phyloP scores from a whole-genome alignment of 2,113 vertebrate species.

The Euleptes europaea region DNA sequence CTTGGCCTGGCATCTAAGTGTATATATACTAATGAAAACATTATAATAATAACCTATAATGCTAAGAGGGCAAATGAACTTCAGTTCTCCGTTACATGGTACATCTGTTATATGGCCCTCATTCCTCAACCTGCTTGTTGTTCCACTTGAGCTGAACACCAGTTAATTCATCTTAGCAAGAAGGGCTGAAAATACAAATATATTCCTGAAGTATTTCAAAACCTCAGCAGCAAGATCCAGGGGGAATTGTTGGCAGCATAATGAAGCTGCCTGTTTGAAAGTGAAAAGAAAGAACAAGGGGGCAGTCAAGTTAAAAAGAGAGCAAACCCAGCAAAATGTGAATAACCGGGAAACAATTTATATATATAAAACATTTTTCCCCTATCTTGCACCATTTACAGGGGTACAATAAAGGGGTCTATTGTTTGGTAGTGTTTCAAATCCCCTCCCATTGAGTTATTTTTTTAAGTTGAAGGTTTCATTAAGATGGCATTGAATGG shows the following conservation, averaged over 20 bases:
- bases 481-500: too few relatives aligned
- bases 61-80: not conserved
- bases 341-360: too few relatives aligned
- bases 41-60: not conserved
- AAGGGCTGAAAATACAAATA: not conserved
- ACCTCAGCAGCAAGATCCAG: conserved; percentile 4
- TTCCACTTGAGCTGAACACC: not conserved
- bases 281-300: conserved; percentile 17
- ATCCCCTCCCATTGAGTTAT: too few relatives aligned
- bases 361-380: too few relatives aligned
- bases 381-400: too few relatives aligned
- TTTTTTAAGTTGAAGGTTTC: too few relatives aligned
- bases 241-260: not conserved
- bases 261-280: conserved; percentile 20
- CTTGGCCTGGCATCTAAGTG: not conserved
- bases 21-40: not conserved
- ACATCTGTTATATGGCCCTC: not conserved
- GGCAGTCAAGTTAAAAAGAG: conserved; percentile 16
- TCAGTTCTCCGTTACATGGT: not conserved
- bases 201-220: conserved; percentile 18
- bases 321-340: not conserved
- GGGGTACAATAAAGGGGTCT: too few relatives aligned
- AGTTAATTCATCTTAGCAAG: not conserved
- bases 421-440: too few relatives aligned
- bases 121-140: not conserved